Evolutionary conservation across 2,797 vertebrate species (phyloP), one percentile per base, ranked within the genome.

Genomic region (Sebastes kiyomatsui): DNA sequence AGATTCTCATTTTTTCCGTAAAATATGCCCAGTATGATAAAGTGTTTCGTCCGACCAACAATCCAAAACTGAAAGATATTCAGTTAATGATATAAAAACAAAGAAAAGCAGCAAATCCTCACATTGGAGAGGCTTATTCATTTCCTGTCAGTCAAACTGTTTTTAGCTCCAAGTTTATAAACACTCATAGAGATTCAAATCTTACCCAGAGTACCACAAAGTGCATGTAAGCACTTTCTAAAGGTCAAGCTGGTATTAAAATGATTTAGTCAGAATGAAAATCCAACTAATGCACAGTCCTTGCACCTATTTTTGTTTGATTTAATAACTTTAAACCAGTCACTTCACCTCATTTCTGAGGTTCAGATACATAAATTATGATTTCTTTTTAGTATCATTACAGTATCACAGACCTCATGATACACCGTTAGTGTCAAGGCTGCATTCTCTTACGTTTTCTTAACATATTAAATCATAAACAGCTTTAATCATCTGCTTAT

Each of bases 401-500:
- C 33, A 65, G 49, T 72, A 66, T 72, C 79, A 74, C 71, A 61
- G 72, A 85, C 52, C 72, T 83, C 75, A 72, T 46, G 42, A 46
- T 46, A 46, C 16, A 18, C 42, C 16, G 16, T 81, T 76, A 62
- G 38, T 65, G 64, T 75, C 67, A 22, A 59, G 66, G 77, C 77
- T 66, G 33, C 56, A 55, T 13, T 46, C 56, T 42, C 42, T 20
- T 7, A 64, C n/a, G 18, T n/a, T 60, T 59, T 25, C 9, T 25
- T 46, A 16, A 56, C 65, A 66, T 49, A 38, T 27, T 35, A 27
- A 67, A 72, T 75, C 54, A 23, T 72, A 61, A 79, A 76, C 58
- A 35, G 35, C 75, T 67, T 55, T 30, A 52, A 71, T 69, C 58
- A 69, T 80, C 71, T 66, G 52, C 81, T 79, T 56, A 27, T 55